Percentiles rank a stretch among this genome's conserved stretches.
These are phyloP conservation scores for Epistrophe grossulariae DNA, from an alignment of 2,888 invertebrate species.

Conservation along the genomic window DNA sequence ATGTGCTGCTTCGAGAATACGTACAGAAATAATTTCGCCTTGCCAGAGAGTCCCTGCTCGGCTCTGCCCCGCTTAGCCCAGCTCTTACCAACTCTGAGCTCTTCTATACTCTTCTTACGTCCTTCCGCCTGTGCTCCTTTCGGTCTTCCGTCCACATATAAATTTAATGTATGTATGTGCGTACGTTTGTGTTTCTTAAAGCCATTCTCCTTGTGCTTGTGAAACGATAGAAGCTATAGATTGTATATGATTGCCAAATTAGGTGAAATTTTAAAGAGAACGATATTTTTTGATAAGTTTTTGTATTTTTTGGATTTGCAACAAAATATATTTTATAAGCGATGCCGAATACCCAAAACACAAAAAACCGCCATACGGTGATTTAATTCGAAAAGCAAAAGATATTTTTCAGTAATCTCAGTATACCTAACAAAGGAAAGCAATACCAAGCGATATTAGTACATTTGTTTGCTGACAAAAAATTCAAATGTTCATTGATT, in stretches of 20 bases:
- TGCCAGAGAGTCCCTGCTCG: slow-evolving; percentile 63
- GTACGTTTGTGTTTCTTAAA: slow-evolving; percentile 71
- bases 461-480: too few species aligned
- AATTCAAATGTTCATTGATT: too few species aligned
- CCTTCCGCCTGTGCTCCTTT: slow-evolving; percentile 44
- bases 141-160: slow-evolving; percentile 67
- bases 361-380: too few species aligned
- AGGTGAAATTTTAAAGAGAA: not conserved
- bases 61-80: not conserved
- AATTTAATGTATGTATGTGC: slow-evolving; percentile 70
- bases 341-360: too few species aligned
- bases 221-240: slow-evolving; percentile 58
- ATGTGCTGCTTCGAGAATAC: slow-evolving; percentile 48
- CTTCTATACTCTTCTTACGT: slow-evolving; percentile 26
- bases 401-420: too few species aligned
- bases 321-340: not conserved
- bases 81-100: not conserved
- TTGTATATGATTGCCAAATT: not conserved
- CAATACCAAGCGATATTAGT: too few species aligned
- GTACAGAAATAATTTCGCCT: slow-evolving; percentile 75
- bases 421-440: too few species aligned
- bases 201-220: slow-evolving; percentile 73
- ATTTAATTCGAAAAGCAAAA: too few species aligned
- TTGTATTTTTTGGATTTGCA: too few species aligned
- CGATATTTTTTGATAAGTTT: too few species aligned